Evolutionary conservation across 1,140 invertebrate genomes (phyloP), one percentile per base, ranked within the genome.

Genomic region (Wasmannia auropunctata): DNA sequence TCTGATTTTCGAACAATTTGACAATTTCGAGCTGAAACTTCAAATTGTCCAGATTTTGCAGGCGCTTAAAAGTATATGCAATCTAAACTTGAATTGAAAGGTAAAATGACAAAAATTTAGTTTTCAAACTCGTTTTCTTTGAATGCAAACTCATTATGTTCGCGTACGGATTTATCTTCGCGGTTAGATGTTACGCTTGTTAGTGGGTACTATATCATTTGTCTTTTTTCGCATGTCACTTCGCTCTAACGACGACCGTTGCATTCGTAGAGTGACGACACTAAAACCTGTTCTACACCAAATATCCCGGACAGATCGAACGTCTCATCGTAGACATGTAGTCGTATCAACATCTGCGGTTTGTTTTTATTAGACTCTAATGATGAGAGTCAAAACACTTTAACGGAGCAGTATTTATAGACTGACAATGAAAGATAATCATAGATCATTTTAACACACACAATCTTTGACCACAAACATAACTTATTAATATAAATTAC

Each of bases 351-450:
- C 49, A 56, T 75, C 72, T 75, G 49, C n/a, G 2, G 34, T 60
- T 60, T 76, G 22, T 76, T 76, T 76, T 58, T 75, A 37, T 54
- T 60, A 3, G 34, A 40, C 6, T 58, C 51, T 60, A 76, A 76
- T 16, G 69, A 72, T 54, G 54, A 76, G 34, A 58, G 22, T 58
- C 54, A 76, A 74, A 75, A 60, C 34, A 76, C 34, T 58, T 75
- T n/a, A 40, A 76, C n/a, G 0, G 34, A 65, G 2, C 5, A 14
- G 7, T 60, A 76, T 60, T 76, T 16, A 58, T 58, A 76, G 19
- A 40, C 6, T 1, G 2, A n/a, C n/a, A n/a, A n/a, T n/a, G n/a
- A 76, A 58, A 60, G 56, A 74, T 76, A 75, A 75, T 25, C 8
- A 25, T 25, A 58, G 5, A 75, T 58, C 16, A 60, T 60, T 60